phyloP scores from a whole-genome alignment of 2,797 vertebrate genomes.

The Gymnoscopelus braueri region DNA sequence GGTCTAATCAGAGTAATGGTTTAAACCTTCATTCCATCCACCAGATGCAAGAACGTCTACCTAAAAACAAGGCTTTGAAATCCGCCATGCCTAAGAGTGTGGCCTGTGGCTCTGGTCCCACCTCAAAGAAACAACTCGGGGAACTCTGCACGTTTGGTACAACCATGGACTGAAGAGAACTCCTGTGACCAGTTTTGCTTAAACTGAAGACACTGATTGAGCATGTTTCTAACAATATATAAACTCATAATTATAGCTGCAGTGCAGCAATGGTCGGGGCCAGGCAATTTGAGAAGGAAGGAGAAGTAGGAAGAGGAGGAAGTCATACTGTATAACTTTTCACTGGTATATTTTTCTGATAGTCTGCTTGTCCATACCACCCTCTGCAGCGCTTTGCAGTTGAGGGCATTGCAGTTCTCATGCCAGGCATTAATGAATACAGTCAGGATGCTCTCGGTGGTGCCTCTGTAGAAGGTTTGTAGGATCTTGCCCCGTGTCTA shows the following conservation, averaged over 20 bases:
- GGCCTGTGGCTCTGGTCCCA: constrained; percentile 70
- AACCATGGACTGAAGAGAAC: constrained; percentile 57
- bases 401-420: no score
- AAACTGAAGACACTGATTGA: constrained; percentile 13
- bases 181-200: constrained; percentile 33
- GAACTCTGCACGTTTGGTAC: constrained; percentile 63
- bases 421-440: no score
- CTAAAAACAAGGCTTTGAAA: constrained; percentile 78
- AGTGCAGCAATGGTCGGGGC: no score
- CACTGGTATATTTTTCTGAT: no score
- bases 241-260: background rate
- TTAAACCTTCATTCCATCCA: constrained; percentile 80
- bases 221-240: constrained; percentile 12
- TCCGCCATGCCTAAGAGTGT: constrained; percentile 76
- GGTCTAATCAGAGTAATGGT: constrained; percentile 84
- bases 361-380: no score
- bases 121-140: constrained; percentile 49
- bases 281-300: no score
- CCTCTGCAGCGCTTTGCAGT: no score
- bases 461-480: no score
- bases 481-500: no score
- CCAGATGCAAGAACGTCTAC: constrained; percentile 76
- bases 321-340: no score
- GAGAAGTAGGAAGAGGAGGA: no score
- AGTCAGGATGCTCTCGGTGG: no score